phyloP scores from a whole-genome alignment of 2,888 invertebrate genomes.

The Oscheius sp. region DNA sequence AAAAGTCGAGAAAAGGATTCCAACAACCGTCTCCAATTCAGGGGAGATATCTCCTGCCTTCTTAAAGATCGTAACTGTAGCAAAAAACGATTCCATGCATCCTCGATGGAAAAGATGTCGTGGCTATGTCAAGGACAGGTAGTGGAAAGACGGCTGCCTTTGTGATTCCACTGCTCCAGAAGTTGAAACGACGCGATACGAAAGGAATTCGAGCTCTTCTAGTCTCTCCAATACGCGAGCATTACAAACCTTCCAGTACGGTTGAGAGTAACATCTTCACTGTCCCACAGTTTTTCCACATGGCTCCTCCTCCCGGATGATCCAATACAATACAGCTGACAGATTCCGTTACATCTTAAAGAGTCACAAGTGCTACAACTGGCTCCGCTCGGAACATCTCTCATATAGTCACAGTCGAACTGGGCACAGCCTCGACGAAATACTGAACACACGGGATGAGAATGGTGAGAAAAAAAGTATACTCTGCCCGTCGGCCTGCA shows the following conservation, averaged over 20 bases:
- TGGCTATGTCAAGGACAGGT: conserved; percentile 99
- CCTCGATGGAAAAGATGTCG: conserved; percentile 92
- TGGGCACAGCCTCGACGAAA: conserved; percentile 32
- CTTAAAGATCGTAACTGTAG: conserved; percentile 35
- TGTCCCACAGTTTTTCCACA: neutral
- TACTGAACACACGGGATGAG: neutral
- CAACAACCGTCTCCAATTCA: conserved; percentile 94
- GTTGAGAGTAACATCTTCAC: neutral
- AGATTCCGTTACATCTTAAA: conserved; percentile 11
- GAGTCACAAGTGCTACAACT: conserved; percentile 25
- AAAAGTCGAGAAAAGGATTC: conserved; percentile 85
- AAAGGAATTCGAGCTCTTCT: conserved; percentile 81
- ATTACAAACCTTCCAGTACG: conserved; percentile 85
- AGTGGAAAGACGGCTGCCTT: conserved; percentile 99
- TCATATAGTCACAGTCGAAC: conserved; percentile 13
- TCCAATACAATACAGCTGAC: neutral
- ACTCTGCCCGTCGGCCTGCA: conserved; percentile 9
- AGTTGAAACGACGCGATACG: conserved; percentile 75
- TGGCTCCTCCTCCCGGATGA: conserved; percentile 5
- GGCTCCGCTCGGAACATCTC: conserved; percentile 7
- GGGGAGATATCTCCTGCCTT: conserved; percentile 31
- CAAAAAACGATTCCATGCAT: conserved; percentile 90
- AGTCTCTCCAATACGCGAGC: conserved; percentile 77
- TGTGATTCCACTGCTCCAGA: conserved; percentile 91
- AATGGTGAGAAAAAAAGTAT: neutral